Evolutionary conservation across 2,113 vertebrate genomes (phyloP), one percentile per base, ranked within the genome.

Genomic region (Channa maculata): DNA sequence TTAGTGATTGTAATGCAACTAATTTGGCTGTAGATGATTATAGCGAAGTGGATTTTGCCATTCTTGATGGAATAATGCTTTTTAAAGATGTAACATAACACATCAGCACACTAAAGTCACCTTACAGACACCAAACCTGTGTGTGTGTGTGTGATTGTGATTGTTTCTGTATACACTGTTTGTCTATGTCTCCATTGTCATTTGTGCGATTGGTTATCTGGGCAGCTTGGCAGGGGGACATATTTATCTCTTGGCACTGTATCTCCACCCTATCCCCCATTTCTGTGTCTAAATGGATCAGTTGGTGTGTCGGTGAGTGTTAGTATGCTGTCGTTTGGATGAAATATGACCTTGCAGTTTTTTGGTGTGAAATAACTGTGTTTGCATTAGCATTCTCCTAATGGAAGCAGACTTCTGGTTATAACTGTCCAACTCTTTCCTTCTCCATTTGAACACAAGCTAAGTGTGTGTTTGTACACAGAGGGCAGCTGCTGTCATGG

Each of bases 191-290:
- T 85, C 86, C 70, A 85, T 90, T 93, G 93, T 92, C 92, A 93
- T 92, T 91, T 63, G 58, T 93, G 91, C 93, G 87, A 94, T 94
- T 94, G 93, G 94, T 94, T 94, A 93, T 93, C 88, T 88, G 38
- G 80, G 81, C 87, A 79, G 84, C 88, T 88, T 91, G 92, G 91
- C 90, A 92, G 83, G 89, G 90, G 86, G 87, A 90, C 92, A 91
- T 89, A 90, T 92, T 93, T 94, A 93, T 93, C 91, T 88, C 87
- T 84, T 93, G 85, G 79, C 85, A 77, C 70, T 8, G 60, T 79
- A 48, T 65, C 45, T 36, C 67, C 39, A 43, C 43, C 46, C 7
- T 6, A 41, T 71, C 60, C 60, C 44, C 77, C 53, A 44, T 80
- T 77, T 72, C 68, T 83, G 67, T 86, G 65, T 85, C 76, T 82